Percentiles rank a stretch among this genome's conserved stretches.
These are phyloP conservation scores for Parnassius smintheus DNA, from an alignment of 2,888 invertebrate species.

Conservation along the genomic window DNA sequence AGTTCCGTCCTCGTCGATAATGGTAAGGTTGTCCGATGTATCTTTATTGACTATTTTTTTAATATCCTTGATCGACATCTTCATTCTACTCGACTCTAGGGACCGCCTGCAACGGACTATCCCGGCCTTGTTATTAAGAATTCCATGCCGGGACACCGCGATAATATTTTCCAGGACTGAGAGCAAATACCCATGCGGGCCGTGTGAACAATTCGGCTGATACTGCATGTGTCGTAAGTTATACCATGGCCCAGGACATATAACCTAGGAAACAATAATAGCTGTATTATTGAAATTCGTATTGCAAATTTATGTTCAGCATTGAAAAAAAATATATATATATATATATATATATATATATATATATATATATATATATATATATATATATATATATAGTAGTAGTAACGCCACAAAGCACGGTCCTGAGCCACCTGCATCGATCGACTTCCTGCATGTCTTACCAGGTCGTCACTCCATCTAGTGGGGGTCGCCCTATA, in stretches of 20 bases:
- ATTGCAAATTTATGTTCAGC: too few species aligned
- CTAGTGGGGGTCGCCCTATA: too few species aligned
- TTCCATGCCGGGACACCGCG: constrained; percentile 32
- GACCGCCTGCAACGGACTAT: constrained; percentile 42
- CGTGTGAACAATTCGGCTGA: constrained; percentile 75
- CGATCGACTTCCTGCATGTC: too few species aligned
- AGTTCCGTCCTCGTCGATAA: constrained; percentile 5
- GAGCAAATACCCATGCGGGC: constrained; percentile 64
- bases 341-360: too few species aligned
- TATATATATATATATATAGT: too few species aligned
- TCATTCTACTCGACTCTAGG: constrained; percentile 30
- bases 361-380: too few species aligned
- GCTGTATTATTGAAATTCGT: too few species aligned
- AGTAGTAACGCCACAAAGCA: too few species aligned
- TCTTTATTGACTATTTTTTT: not conserved
- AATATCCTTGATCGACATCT: constrained; percentile 1
- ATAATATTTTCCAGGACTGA: constrained; percentile 40
- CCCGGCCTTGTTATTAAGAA: constrained; percentile 39
- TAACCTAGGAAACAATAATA: constrained; percentile 46
- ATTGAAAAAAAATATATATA: too few species aligned
- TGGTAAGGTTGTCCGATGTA: not conserved
- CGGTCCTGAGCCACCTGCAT: too few species aligned
- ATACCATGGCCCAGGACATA: constrained; percentile 76
- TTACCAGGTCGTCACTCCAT: too few species aligned
- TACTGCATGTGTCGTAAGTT: constrained; percentile 82